Evolutionary conservation across 2,888 invertebrate species (phyloP).

Genomic region (Baronia brevicornis): DNA sequence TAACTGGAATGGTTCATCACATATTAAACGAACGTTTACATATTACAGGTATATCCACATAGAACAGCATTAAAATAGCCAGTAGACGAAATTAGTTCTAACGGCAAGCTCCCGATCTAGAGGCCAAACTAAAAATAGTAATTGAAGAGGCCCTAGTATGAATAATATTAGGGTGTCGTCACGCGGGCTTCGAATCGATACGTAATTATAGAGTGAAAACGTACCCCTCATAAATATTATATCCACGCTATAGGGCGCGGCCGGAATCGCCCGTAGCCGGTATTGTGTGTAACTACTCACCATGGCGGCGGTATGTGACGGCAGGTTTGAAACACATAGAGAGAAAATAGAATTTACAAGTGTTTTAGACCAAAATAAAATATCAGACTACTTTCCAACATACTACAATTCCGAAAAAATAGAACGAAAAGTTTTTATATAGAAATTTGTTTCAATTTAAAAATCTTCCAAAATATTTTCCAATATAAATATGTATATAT

Average conservation of each 20-base stretch:
- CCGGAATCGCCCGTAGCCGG: slow-evolving; percentile 63
- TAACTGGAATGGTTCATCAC: too few relatives aligned
- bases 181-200: slow-evolving; percentile 61
- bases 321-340: slow-evolving; percentile 23
- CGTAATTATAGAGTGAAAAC: slow-evolving; percentile 72
- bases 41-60: too few relatives aligned
- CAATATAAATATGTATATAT: too few relatives aligned
- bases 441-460: too few relatives aligned
- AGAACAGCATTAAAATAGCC: too few relatives aligned
- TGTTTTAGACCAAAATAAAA: too few relatives aligned
- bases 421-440: too few relatives aligned
- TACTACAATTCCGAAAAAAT: too few relatives aligned
- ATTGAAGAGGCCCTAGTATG: slow-evolving; percentile 60
- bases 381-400: too few relatives aligned
- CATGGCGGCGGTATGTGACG: slow-evolving; percentile 39
- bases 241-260: slow-evolving; percentile 61
- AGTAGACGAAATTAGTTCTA: slow-evolving; percentile 14
- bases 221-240: slow-evolving; percentile 71
- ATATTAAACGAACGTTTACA: too few relatives aligned
- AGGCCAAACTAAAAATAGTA: slow-evolving; percentile 43
- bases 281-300: slow-evolving; percentile 46
- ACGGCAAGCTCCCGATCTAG: slow-evolving; percentile 18
- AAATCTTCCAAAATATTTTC: too few relatives aligned
- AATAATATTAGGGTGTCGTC: slow-evolving; percentile 70
- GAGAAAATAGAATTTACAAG: too few relatives aligned